These are phyloP conservation scores for Steatornis caripensis DNA, from an alignment of 2,113 vertebrate genomes.

Conservation along the genomic window DNA sequence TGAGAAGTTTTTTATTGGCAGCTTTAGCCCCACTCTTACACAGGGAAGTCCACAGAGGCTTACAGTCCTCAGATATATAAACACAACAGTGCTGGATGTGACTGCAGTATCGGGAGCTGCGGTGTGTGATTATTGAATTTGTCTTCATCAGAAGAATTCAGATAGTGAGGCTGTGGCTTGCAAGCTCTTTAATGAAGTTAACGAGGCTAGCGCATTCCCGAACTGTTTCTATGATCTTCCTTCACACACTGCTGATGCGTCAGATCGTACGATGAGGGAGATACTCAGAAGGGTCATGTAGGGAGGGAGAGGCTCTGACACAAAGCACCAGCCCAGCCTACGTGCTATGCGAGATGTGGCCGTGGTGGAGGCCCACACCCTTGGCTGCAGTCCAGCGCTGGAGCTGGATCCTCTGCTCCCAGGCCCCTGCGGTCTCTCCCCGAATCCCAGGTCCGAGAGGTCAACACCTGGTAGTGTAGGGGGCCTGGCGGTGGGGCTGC, in stretches of 20 bases:
- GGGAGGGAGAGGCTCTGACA: neutral
- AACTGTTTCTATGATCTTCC: neutral
- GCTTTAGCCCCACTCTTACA: neutral
- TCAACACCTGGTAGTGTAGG: neutral
- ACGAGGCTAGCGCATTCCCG: neutral
- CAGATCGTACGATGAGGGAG: neutral
- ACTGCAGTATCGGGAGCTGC: neutral
- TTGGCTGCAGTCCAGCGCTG: neutral
- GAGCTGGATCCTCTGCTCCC: neutral
- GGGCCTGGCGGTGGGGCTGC: neutral
- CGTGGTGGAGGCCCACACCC: neutral
- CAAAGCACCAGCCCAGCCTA: neutral
- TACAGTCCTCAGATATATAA: neutral
- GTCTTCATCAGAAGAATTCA: neutral
- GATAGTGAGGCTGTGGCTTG: neutral
- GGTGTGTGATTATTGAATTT: neutral
- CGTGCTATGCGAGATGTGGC: neutral
- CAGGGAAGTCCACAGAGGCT: neutral
- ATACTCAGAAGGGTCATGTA: neutral
- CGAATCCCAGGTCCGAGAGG: neutral
- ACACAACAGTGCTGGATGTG: neutral
- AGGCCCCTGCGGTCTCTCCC: too few species aligned
- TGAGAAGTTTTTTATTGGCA: neutral
- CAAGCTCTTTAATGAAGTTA: neutral
- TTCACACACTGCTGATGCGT: neutral